Evolutionary conservation across 2,888 invertebrate species (phyloP), one percentile per base, ranked within the genome.

Genomic region (Trisateles emortualis): DNA sequence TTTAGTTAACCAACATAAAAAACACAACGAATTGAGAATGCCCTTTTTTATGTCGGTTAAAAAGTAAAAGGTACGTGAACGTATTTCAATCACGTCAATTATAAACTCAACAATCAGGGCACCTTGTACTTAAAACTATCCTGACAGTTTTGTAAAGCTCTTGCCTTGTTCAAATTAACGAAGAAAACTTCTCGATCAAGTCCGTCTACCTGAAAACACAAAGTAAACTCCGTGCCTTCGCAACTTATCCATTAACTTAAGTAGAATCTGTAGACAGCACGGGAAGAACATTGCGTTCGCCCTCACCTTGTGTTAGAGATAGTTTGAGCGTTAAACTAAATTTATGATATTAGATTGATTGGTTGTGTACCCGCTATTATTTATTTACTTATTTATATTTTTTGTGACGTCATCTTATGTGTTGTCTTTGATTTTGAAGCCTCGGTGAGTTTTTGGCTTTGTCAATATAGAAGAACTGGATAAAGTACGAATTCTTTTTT

Each of bases 171-270:
- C 87, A 92, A 92, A 92, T 92, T 92, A 92, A 87, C 87, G 84
- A 80, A 90, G 90, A 87, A 92, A 92, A 92, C 90, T 92, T 92
- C 83, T 78, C 87, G 88, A 90, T 90, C 88, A 88, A 91, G 90
- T 89, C 87, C 83, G 86, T 90, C 88, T 92, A 92, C 92, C 92
- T 92, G 91, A 86, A 87, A 88, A 91, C 88, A 92, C 90, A 90
- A 92, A 92, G 90, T 90, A 91, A 92, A 92, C 91, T 91, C 82
- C 78, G 83, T 85, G 87, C 88, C 87, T 90, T 87, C 86, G 84
- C 87, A 92, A 92, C 92, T 92, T 92, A 88, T 89, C 92, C 92
- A 92, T 92, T 92, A 92, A 90, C 84, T 91, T 90, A 87, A 92
- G 92, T 92, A 91, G 90, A 88, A 91, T 91, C 90, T 89, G 91